Base-by-base conservation (phyloP, 2,113 vertebrate species). In the Triplophysa dalaica region DNA sequence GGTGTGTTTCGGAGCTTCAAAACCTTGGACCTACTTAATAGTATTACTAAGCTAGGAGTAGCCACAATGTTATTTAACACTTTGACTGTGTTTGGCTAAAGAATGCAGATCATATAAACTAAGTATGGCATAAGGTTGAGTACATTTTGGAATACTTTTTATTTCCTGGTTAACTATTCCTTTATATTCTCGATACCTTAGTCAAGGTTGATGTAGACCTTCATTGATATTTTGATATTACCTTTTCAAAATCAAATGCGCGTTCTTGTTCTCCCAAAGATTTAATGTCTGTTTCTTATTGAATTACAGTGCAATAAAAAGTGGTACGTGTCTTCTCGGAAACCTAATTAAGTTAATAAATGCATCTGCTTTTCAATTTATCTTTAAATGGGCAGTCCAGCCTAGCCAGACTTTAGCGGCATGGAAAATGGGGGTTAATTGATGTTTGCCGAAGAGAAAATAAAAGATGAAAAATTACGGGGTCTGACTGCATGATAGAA, bases 311-410 rank as follows among this genome's bases (percentile, higher is more conserved):
- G 70, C 72, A 86, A 67, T 87, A 78, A 83, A 83, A 58, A 48
- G 38, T 76, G 70, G n/a, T 66, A 62, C 79, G 85, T 38, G 54
- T 26, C 68, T 54, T 58, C 84, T 68, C 85, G 75, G 72, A 75
- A 83, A 77, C 66, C 75, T 83, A 89, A 88, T 84, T 85, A 83
- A 78, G 72, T 86, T 80, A 81, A 86, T 86, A 84, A 85, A 89
- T 87, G 82, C 78, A 81, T 76, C 68, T 65, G 66, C 70, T 63
- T 85, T 85, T 86, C 69, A 52, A 73, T 85, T 83, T 85, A 54
- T 82, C 66, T 69, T 76, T 65, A 78, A 84, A 85, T 83, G 74
- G 78, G 62, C 76, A 70, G 75, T 62, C 38, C 60, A 38, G 68
- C 72, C 84, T 76, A 72, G 63, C 73, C 69, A 11, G 56, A 29